Evolutionary conservation across 2,113 vertebrate genomes (phyloP).

Genomic region (Malurus melanocephalus): DNA sequence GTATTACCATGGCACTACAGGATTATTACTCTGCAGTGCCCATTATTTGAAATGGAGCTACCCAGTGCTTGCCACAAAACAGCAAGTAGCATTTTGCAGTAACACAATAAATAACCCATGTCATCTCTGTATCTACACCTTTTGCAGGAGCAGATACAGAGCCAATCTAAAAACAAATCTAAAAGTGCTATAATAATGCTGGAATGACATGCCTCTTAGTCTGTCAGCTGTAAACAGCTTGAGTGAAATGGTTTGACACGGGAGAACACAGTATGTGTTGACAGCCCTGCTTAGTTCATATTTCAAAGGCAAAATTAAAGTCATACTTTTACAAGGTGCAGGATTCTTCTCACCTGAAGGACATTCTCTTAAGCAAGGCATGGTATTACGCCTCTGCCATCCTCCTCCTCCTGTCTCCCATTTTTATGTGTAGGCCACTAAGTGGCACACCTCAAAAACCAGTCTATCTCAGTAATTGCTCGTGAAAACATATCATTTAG

Average conservation of each 20-base stretch:
- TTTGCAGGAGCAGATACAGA: conserved; percentile 42
- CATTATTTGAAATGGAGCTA: conserved; percentile 47
- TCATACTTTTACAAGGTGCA: conserved; percentile 59
- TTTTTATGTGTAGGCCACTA: conserved; percentile 30
- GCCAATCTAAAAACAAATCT: conserved; percentile 68
- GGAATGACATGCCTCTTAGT: conserved; percentile 69
- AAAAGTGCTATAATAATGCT: conserved; percentile 61
- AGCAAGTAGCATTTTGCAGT: conserved; percentile 52
- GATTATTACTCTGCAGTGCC: conserved; percentile 13
- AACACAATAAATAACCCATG: conserved; percentile 66
- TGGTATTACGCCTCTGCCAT: conserved; percentile 1
- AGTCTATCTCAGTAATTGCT: conserved; percentile 51
- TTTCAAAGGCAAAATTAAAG: conserved; percentile 72
- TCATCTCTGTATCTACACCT: conserved; percentile 57
- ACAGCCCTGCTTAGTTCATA: conserved; percentile 56
- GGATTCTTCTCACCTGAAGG: conserved; percentile 54
- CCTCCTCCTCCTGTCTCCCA: conserved; percentile 18
- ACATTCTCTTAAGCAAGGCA: conserved; percentile 45
- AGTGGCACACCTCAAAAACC: conserved; percentile 49
- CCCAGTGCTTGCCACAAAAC: conserved; percentile 36
- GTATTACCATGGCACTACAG: conserved; percentile 16
- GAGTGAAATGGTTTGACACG: conserved; percentile 64
- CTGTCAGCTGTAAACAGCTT: conserved; percentile 64
- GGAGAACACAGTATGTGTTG: conserved; percentile 50
- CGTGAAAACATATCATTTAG: conserved; percentile 53